These are phyloP conservation scores for Camelus dromedarius DNA, from an alignment of 2,113 vertebrate species.

Conservation along the genomic window DNA sequence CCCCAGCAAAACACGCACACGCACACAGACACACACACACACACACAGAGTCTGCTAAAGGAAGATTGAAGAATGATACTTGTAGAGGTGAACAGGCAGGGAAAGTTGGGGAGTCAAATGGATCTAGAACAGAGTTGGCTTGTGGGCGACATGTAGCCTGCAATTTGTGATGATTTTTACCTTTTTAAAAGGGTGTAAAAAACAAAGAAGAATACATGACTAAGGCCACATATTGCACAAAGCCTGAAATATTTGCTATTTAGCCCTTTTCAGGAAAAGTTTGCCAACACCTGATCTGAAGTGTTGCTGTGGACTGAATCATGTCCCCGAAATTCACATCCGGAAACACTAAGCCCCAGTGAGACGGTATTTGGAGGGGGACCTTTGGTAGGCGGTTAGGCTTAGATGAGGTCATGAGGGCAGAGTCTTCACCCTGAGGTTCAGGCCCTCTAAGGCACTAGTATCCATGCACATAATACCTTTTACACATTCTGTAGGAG, in stretches of 20 bases:
- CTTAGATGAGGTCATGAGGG: background rate
- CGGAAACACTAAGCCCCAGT: background rate
- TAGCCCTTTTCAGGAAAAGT: background rate
- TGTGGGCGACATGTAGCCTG: background rate
- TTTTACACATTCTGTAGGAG: background rate
- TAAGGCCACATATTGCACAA: background rate
- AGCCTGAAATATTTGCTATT: background rate
- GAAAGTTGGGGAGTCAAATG: background rate
- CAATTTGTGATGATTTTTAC: background rate
- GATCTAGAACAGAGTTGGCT: background rate
- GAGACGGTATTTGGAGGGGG: background rate
- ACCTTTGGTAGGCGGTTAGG: background rate
- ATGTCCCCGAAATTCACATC: background rate
- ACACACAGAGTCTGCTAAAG: background rate
- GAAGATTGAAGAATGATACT: background rate
- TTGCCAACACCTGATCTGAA: background rate
- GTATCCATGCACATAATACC: background rate
- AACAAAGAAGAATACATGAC: background rate
- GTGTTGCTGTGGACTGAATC: background rate
- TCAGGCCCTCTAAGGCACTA: background rate
- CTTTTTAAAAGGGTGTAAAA: conserved; percentile 40
- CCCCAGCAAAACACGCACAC: background rate
- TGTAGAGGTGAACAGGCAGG: background rate
- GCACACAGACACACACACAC: background rate
- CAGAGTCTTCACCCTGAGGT: background rate